Conservation (phyloP, 92 coral and sea anemone species). For the Pocillopora grandis region DNA sequence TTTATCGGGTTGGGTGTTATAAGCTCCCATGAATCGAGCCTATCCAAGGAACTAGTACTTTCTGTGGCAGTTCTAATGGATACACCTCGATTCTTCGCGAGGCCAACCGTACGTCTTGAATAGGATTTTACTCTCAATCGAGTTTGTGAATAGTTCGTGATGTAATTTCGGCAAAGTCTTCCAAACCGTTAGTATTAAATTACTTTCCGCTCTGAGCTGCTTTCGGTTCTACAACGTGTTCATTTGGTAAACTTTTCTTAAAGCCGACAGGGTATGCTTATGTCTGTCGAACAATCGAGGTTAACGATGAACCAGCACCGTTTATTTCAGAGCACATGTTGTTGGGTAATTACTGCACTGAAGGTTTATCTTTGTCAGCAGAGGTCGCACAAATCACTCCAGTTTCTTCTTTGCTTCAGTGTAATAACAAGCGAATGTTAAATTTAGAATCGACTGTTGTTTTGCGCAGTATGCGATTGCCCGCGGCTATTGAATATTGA, state of each 20-base stretch:
- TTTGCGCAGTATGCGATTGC: conserved; percentile 27
- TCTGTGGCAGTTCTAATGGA: too few species aligned
- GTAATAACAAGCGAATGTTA: conserved; percentile 13
- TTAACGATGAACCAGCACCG: background rate
- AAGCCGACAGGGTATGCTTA: background rate
- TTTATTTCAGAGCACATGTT: conserved; percentile 16
- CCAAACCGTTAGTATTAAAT: conserved; percentile 14
- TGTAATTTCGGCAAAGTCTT: conserved; percentile 8
- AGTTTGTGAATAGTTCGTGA: background rate
- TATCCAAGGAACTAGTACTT: background rate
- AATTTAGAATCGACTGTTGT: conserved; percentile 33
- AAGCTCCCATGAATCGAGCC: conserved; percentile 24
- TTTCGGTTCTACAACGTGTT: background rate
- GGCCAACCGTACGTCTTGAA: background rate
- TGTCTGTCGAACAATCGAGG: conserved; percentile 23
- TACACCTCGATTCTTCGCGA: background rate
- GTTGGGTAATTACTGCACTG: background rate
- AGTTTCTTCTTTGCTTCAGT: background rate
- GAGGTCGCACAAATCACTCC: background rate
- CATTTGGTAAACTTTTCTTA: background rate
- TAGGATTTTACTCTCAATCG: conserved; percentile 9
- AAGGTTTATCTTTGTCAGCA: background rate
- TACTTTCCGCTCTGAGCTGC: conserved; percentile 4
- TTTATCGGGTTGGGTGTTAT: conserved; percentile 21
- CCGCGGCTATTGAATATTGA: conserved; percentile 18